Conservation (phyloP, 2,113 vertebrate genomes). For the Anser brachyrhynchus region DNA sequence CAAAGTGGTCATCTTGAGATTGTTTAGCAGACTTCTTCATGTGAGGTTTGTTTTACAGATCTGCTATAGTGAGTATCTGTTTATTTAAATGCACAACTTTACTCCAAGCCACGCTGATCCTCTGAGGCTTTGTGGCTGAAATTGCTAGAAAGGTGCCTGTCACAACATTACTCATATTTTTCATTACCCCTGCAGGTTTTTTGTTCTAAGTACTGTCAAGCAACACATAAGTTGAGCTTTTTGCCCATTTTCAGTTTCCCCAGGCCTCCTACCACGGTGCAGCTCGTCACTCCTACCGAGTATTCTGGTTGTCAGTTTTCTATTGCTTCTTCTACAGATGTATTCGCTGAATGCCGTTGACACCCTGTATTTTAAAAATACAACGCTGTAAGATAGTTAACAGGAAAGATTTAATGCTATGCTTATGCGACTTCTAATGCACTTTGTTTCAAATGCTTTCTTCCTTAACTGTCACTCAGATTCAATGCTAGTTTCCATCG, state of each 20-base stretch:
- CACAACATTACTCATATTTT: not conserved
- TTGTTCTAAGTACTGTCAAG: not conserved
- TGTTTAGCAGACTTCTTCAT: not conserved
- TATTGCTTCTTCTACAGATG: not conserved
- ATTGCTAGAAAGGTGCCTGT: not conserved
- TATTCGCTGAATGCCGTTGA: not conserved
- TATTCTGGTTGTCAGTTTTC: not conserved
- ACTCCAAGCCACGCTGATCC: not conserved
- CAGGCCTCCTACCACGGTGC: not conserved
- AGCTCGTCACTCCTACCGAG: accelerated
- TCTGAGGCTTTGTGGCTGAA: not conserved
- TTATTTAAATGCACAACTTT: not conserved
- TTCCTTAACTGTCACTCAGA: conserved; percentile 84
- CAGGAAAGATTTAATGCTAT: not conserved
- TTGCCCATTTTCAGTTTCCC: not conserved
- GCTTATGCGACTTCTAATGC: not conserved
- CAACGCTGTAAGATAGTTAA: not conserved
- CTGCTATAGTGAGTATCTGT: not conserved
- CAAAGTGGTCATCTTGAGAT: not conserved
- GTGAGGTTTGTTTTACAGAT: not conserved
- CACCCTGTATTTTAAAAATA: not conserved
- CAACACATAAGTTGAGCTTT: not conserved
- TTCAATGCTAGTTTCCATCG: conserved; percentile 90
- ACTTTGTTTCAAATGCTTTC: not conserved
- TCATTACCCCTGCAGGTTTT: not conserved